Percentiles rank a stretch among this genome's conserved stretches.
Conservation (phyloP, 2,797 vertebrate species). For the Delichon dasypus region DNA sequence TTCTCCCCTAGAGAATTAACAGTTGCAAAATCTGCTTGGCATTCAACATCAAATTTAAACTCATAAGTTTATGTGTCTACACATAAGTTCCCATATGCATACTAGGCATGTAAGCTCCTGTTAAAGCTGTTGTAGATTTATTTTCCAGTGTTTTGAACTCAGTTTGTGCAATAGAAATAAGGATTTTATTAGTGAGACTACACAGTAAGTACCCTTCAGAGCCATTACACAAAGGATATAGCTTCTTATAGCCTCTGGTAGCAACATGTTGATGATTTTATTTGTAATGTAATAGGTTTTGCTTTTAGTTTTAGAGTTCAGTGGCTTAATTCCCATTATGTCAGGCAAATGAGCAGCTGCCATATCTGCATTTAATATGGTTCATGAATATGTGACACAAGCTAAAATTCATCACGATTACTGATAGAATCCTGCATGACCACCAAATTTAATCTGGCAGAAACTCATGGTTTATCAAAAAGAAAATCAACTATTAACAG, state of each 20-base stretch:
- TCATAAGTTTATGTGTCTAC: rapidly evolving
- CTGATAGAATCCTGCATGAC: not conserved
- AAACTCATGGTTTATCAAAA: not conserved
- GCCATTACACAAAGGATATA: not conserved
- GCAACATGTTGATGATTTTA: not conserved
- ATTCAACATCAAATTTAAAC: not conserved
- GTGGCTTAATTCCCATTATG: not conserved
- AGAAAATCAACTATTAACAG: not conserved
- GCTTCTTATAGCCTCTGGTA: not conserved
- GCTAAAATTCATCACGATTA: not conserved
- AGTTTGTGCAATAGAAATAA: not conserved
- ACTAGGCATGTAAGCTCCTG: not conserved
- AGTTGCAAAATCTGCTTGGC: not conserved
- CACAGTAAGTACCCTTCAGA: not conserved
- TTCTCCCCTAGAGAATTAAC: not conserved
- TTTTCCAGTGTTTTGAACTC: not conserved
- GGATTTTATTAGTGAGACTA: not conserved
- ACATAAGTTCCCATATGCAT: not conserved
- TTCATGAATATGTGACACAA: not conserved
- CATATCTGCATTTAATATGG: not conserved
- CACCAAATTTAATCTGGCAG: not conserved
- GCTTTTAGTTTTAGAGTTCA: not conserved
- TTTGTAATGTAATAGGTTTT: not conserved
- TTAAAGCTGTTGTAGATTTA: not conserved
- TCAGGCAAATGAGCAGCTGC: not conserved